These are phyloP conservation scores for Lethenteron reissneri DNA, from an alignment of 2,113 vertebrate species.

Conservation along the genomic window DNA sequence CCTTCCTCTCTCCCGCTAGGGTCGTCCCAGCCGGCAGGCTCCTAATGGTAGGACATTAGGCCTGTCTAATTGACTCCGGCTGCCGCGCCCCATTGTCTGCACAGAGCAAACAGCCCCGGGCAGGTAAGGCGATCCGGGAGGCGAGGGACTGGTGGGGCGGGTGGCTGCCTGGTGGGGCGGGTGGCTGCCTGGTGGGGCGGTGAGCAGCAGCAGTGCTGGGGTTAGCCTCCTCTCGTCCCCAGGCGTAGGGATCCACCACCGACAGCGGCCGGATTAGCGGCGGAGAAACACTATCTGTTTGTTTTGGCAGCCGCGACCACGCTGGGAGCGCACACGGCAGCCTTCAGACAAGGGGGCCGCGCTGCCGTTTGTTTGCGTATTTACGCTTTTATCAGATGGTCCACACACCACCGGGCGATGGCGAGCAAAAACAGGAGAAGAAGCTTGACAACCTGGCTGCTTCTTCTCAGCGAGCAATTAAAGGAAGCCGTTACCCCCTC, in stretches of 20 bases:
- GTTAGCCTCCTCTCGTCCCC: background rate
- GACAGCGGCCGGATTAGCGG: constrained; percentile 3
- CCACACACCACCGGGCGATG: too few relatives aligned
- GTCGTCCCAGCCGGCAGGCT: background rate
- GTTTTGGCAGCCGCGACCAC: constrained; percentile 6
- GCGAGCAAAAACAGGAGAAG: too few relatives aligned
- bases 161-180: constrained; percentile 4
- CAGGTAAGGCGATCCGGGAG: constrained; percentile 5
- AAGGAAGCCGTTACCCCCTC: too few relatives aligned
- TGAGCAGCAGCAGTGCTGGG: background rate
- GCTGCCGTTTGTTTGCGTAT: too few relatives aligned
- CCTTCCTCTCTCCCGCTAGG: too few relatives aligned
- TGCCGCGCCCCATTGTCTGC: background rate
- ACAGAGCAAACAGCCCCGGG: constrained; percentile 4
- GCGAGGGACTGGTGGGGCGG: background rate
- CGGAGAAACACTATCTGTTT: constrained; percentile 6
- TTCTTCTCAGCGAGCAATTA: too few relatives aligned
- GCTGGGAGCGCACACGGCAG: background rate
- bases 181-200: constrained; percentile 1
- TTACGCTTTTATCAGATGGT: too few relatives aligned
- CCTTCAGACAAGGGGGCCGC: too few relatives aligned
- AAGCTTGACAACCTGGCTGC: too few relatives aligned
- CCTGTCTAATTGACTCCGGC: constrained; percentile 4
- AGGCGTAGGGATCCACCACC: background rate
- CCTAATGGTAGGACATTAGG: constrained; percentile 5